Base-by-base conservation (phyloP, 1,140 invertebrate species). In the Drosophila melanica region DNA sequence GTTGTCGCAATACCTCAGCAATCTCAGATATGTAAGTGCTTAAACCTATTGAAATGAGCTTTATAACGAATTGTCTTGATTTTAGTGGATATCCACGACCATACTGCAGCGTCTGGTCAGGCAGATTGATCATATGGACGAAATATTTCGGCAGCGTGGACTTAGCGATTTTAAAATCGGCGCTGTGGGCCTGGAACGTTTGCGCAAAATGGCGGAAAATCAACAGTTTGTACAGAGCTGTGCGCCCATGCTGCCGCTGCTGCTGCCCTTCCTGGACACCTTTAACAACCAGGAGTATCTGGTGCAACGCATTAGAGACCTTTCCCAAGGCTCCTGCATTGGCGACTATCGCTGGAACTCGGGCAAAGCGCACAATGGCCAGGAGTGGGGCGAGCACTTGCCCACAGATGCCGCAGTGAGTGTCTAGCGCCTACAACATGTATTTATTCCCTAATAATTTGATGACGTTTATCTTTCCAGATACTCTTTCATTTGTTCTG, bases 251-350 rank as follows among this genome's bases (percentile, higher is more conserved):
- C 90, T 97, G 50, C 93, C 95, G 7, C 92, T 94, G 42, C 81
- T 98, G 3, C 92, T 97, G 11, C 95, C 95, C 1, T 98, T 97
- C 90, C 91, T 98, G 64, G 96, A 97, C 79, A 90, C 96, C 6
- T 95, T 94, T 4, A 93, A 94, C 5, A 96, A 97, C 93, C 97
- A 98, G 84, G 96, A 97, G 90, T 98, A 97, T 92, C 90, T 97
- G 9, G 94, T 96, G 3, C 94, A 95, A 54, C 93, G 97, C 78
- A 95, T 97, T 12, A 94, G 94, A 92, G 95, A 96, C 65, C 92
- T 98, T 5, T 94, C 95, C 0, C 95, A 94, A 81, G 96, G 96
- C 67, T 96, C 96, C 20, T 96, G 96, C 77, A 95, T 97, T 93
- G 95, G 95, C 65, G 95, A 96, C 64, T 97, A 95, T 80, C 94